Conservation (phyloP, 2,797 vertebrate genomes). For the Enteromius radiatus region DNA sequence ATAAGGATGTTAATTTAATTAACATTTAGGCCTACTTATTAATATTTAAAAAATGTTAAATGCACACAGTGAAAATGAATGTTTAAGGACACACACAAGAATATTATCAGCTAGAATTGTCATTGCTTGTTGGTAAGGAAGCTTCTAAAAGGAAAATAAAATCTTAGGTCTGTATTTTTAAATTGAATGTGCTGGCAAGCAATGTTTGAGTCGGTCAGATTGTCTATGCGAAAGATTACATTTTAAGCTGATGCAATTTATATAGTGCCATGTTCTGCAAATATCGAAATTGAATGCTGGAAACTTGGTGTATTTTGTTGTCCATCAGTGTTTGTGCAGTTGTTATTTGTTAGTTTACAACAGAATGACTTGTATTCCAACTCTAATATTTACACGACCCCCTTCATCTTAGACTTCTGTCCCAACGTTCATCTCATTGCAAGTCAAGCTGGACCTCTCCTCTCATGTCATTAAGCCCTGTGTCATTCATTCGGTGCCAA, state of each 20-base stretch:
- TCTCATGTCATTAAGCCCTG: conserved; percentile 81
- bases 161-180: not conserved
- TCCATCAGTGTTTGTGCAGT: not conserved
- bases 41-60: not conserved
- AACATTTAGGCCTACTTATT: not conserved
- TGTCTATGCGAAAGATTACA: not conserved
- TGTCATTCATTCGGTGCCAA: conserved; percentile 99
- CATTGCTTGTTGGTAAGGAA: not conserved
- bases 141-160: not conserved
- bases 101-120: not conserved
- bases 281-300: not conserved
- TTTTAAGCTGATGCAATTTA: not conserved
- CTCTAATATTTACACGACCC: conserved; percentile 20
- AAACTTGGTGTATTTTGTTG: not conserved
- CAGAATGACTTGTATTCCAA: not conserved
- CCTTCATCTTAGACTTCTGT: conserved; percentile 28
- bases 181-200: not conserved
- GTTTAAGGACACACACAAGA: not conserved
- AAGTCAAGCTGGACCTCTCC: conserved; percentile 59
- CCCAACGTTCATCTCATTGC: conserved; percentile 7
- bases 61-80: not conserved
- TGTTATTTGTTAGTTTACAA: conserved; percentile 22
- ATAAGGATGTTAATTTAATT: not conserved
- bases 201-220: not conserved
- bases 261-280: not conserved